These are phyloP conservation scores for Trachymyrmex cornetzi DNA, from an alignment of 1,140 invertebrate species.

Conservation along the genomic window DNA sequence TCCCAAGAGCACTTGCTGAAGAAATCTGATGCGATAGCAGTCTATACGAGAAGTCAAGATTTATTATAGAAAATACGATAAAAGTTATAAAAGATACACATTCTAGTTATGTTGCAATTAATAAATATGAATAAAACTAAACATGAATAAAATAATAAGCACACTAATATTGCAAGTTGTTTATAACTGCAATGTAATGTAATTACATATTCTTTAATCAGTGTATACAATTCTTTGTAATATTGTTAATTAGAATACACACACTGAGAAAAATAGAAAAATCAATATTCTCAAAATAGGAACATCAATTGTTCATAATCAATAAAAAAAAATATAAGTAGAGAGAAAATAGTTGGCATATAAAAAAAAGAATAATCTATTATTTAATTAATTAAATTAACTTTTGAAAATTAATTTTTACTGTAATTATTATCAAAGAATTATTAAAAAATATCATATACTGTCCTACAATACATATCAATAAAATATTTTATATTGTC, in stretches of 20 bases:
- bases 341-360: not conserved
- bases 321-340: not conserved
- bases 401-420: not conserved
- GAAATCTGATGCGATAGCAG: conserved; percentile 42
- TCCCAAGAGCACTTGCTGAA: conserved; percentile 15
- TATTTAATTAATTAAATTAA: not conserved
- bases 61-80: conserved; percentile 13
- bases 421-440: not conserved
- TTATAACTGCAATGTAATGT: not conserved
- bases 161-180: conserved; percentile 21
- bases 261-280: not conserved
- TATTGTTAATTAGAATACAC: not conserved
- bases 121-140: not conserved
- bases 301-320: not conserved
- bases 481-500: not conserved
- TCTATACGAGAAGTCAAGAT: conserved; percentile 10
- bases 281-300: not conserved
- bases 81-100: not conserved
- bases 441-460: not conserved
- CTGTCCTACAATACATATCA: not conserved
- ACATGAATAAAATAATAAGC: not conserved
- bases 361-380: not conserved
- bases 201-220: not conserved
- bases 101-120: not conserved
- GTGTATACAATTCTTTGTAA: not conserved